Base-by-base conservation (phyloP, 2,797 vertebrate genomes). In the Moxostoma hubbsi region DNA sequence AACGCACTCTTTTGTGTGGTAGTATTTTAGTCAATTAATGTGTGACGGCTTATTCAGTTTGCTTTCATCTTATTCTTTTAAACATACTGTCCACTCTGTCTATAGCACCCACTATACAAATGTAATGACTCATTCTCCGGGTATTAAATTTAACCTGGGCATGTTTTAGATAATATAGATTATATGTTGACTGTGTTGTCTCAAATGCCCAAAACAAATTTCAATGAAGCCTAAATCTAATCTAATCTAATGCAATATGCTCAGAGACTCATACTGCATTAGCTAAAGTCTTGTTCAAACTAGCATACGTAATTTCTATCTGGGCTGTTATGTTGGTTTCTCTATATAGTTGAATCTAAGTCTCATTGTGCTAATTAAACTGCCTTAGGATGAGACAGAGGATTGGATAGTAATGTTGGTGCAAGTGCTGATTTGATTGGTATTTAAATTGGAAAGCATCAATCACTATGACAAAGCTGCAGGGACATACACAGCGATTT, bases 391-490 rank as follows among this genome's bases (percentile, higher is more conserved):
- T 55, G 69, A 86, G 70, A 64, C 61, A 46, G 75, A 84, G 75
- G 62, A 81, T 84, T 83, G 70, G 59, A 78, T 59, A 74, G 84
- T 83, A 69, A 74, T 81, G 67, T 77, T 69, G 11, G 76, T 59
- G 63, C 68, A 55, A 85, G 85, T 58, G 57, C 57, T 70, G 67
- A 84, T 86, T 78, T 89, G 80, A 87, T 73, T 83, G 75, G 66
- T 86, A 80, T 87, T 89, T 83, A 81, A 87, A 82, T 86, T 81
- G 61, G 69, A 85, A 87, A 78, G 66, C 75, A 89, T 92, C 89
- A 86, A 89, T 92, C 89, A 88, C 57, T 57, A 61, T 62, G 81
- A 69, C 75, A 81, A 69, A 80, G 64, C 58, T 77, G 57, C 81
- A 49, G 68, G 61, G 47, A 67, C 63, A 81, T 57, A 69, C 24